Percentiles rank a stretch among this genome's conserved stretches.
phyloP scores from a whole-genome alignment of 2,888 invertebrate species.

The Drosophila pseudotalamancana region DNA sequence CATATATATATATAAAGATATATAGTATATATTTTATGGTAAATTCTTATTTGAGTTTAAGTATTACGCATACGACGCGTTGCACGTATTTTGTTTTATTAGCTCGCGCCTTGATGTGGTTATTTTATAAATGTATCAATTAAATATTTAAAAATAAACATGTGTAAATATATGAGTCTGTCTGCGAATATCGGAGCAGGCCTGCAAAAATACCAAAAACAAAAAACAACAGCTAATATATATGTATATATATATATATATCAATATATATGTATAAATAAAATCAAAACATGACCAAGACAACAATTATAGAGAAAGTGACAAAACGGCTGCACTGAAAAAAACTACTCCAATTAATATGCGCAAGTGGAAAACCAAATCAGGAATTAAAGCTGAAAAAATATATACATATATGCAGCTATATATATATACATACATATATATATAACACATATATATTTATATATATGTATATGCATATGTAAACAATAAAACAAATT shows the following conservation, averaged over 20 bases:
- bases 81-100: not conserved
- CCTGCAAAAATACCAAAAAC: too few relatives aligned
- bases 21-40: not conserved
- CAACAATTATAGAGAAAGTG: slow-evolving; percentile 76
- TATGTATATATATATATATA: too few relatives aligned
- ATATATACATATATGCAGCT: not conserved
- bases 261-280: too few relatives aligned
- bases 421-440: not conserved
- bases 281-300: slow-evolving; percentile 52
- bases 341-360: slow-evolving; percentile 49
- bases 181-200: slow-evolving; percentile 49
- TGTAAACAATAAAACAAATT: slow-evolving; percentile 30
- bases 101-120: slow-evolving; percentile 6
- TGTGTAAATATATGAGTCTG: slow-evolving; percentile 24
- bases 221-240: slow-evolving; percentile 23
- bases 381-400: slow-evolving; percentile 25
- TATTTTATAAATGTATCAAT: slow-evolving; percentile 37
- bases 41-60: not conserved
- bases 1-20: not conserved
- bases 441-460: slow-evolving; percentile 1
- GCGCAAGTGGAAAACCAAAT: slow-evolving; percentile 35
- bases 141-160: slow-evolving; percentile 48
- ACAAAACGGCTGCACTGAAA: slow-evolving; percentile 28
- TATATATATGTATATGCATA: slow-evolving; percentile 6
- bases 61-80: slow-evolving; percentile 34